Percentiles rank a stretch among this genome's conserved stretches.
phyloP scores from a whole-genome alignment of 2,888 invertebrate species.

The Notodonta ziczac region DNA sequence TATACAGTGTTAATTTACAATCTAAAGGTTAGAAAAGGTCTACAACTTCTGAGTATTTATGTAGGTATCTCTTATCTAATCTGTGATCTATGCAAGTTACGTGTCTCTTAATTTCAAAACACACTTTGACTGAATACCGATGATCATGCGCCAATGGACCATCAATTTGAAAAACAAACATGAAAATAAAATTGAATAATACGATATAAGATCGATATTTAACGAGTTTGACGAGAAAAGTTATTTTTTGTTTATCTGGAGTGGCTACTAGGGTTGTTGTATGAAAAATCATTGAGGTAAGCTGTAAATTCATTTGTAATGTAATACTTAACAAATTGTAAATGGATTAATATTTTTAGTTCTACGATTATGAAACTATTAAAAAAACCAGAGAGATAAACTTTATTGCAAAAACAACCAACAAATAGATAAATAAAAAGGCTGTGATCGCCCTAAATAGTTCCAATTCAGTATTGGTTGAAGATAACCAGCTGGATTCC shows the following conservation, averaged over 20 bases:
- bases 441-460: no score
- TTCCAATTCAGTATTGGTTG: no score
- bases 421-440: no score
- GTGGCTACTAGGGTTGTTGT: neutral
- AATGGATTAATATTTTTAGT: no score
- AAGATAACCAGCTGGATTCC: no score
- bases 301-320: no score
- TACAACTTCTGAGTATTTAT: neutral
- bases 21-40: constrained; percentile 1
- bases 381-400: no score
- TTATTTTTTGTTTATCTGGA: neutral
- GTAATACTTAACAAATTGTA: no score
- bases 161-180: neutral
- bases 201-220: neutral
- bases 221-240: neutral
- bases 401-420: no score
- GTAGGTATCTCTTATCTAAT: neutral
- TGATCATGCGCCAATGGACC: neutral
- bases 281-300: neutral
- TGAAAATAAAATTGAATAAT: neutral
- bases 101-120: constrained; percentile 5
- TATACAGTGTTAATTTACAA: constrained; percentile 5
- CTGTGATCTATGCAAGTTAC: constrained; percentile 5
- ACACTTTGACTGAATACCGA: neutral
- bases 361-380: no score